These are phyloP conservation scores for Troides aeacus DNA, from an alignment of 2,888 invertebrate species.

Conservation along the genomic window DNA sequence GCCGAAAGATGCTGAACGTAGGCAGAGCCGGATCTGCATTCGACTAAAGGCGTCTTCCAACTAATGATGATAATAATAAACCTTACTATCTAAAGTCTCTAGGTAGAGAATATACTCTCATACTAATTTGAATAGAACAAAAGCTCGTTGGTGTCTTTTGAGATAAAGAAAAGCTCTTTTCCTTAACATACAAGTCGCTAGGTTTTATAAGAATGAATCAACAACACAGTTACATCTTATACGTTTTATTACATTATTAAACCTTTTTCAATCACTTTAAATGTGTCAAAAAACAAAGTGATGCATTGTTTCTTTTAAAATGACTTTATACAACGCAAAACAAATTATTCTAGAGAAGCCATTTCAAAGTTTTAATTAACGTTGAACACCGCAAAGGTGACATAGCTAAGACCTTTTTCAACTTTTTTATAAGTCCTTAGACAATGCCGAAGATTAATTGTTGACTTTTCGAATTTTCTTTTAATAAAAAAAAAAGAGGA, in stretches of 20 bases:
- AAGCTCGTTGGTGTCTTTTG: not conserved
- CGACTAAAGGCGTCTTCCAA: no score
- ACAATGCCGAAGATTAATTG: constrained; percentile 3
- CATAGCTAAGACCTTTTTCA: constrained; percentile 12
- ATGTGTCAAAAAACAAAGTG: not conserved
- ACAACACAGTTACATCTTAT: not conserved
- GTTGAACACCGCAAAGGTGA: constrained; percentile 14
- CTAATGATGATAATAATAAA: no score
- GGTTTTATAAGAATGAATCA: not conserved
- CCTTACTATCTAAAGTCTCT: no score
- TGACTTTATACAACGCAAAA: not conserved
- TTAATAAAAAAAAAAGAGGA: not conserved
- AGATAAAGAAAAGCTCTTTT: not conserved
- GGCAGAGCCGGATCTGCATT: no score
- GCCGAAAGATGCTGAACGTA: no score
- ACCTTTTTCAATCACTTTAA: not conserved
- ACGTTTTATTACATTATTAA: not conserved
- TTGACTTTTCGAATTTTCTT: not conserved
- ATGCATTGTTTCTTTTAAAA: not conserved
- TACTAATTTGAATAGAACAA: no score
- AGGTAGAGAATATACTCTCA: no score
- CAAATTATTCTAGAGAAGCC: not conserved
- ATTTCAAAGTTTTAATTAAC: constrained; percentile 22
- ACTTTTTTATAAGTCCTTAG: constrained; percentile 9
- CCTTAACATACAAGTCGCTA: not conserved